These are phyloP conservation scores for Pyrrhosoma nymphula DNA, from an alignment of 2,888 invertebrate genomes.

Conservation along the genomic window DNA sequence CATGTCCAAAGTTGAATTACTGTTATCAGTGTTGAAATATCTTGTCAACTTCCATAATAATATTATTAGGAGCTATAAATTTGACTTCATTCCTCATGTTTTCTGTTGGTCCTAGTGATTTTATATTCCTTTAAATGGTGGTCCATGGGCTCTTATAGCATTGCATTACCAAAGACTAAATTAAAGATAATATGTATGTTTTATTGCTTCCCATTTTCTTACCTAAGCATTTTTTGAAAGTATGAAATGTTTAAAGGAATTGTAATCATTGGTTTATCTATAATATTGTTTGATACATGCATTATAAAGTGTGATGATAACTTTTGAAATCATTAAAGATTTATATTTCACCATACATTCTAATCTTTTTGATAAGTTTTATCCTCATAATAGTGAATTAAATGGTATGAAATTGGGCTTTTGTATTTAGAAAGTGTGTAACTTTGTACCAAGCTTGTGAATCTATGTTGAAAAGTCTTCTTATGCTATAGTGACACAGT, in stretches of 20 bases:
- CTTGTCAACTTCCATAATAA: neutral
- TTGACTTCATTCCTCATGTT: neutral
- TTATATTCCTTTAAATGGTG: conserved; percentile 29
- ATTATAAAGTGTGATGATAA: conserved; percentile 28
- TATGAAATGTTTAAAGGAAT: conserved; percentile 30
- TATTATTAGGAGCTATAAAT: neutral
- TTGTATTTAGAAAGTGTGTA: too few relatives aligned
- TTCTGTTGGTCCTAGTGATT: neutral
- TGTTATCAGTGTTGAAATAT: neutral
- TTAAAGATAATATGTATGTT: conserved; percentile 11
- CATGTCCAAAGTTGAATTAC: neutral
- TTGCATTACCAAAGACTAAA: conserved; percentile 55
- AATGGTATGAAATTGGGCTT: too few relatives aligned
- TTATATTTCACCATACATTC: conserved; percentile 34
- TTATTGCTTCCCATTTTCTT: neutral
- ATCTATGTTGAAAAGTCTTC: too few relatives aligned
- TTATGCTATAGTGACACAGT: too few relatives aligned
- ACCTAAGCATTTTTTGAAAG: neutral
- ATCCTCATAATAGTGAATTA: neutral
- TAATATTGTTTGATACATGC: conserved; percentile 37
- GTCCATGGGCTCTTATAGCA: conserved; percentile 36
- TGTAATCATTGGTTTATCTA: conserved; percentile 47
- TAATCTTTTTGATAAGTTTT: neutral
- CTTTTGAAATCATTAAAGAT: conserved; percentile 45
- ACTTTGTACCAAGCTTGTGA: too few relatives aligned